These are phyloP conservation scores for Mermis nigrescens DNA, from an alignment of 2,888 invertebrate species.

Conservation along the genomic window DNA sequence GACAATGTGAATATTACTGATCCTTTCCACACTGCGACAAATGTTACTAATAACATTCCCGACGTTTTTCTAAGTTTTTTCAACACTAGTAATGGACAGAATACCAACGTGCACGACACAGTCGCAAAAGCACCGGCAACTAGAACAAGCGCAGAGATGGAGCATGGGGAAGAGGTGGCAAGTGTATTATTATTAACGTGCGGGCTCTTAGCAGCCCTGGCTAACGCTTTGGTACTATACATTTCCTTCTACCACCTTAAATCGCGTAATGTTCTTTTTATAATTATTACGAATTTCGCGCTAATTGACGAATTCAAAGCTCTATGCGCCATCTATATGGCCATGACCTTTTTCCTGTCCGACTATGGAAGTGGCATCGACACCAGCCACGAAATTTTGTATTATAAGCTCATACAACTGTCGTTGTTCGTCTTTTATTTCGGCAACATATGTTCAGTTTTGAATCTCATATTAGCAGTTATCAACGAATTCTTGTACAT, in stretches of 20 bases:
- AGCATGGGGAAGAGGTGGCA: no score
- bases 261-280: constrained; percentile 7
- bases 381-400: not conserved
- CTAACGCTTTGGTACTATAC: not conserved
- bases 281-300: constrained; percentile 13
- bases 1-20: no score
- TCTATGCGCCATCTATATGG: constrained; percentile 14
- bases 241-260: constrained; percentile 1
- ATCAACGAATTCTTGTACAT: constrained; percentile 12
- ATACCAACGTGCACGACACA: no score
- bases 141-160: no score
- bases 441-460: constrained; percentile 13
- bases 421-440: constrained; percentile 12
- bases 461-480: constrained; percentile 13
- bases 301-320: constrained; percentile 12
- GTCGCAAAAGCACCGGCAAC: no score
- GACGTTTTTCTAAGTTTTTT: no score
- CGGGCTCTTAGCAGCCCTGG: constrained; percentile 1
- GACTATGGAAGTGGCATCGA: not conserved
- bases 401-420: constrained; percentile 11
- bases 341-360: not conserved
- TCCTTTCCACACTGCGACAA: no score
- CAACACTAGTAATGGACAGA: no score
- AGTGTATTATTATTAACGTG: constrained; percentile 1
- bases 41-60: no score